Evolutionary conservation across 2,113 vertebrate genomes (phyloP).

Genomic region (Camelus dromedarius): DNA sequence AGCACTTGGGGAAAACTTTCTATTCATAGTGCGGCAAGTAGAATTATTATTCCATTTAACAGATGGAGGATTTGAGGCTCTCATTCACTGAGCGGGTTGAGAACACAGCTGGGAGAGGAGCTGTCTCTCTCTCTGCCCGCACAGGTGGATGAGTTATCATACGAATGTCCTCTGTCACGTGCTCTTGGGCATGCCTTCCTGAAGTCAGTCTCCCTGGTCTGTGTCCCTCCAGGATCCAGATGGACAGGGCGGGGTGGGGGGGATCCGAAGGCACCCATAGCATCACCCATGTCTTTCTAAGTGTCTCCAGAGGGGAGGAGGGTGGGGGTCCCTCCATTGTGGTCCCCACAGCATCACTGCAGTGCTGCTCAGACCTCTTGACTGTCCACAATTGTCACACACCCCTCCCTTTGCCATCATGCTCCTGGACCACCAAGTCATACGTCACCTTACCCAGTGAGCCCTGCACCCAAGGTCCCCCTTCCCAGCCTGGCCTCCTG

Average conservation of each 20-base stretch:
- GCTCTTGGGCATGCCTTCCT: neutral
- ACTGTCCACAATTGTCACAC: neutral
- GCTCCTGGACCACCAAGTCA: neutral
- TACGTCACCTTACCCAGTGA: neutral
- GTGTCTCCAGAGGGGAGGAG: neutral
- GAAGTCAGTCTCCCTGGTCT: neutral
- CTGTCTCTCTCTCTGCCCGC: neutral
- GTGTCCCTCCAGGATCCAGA: neutral
- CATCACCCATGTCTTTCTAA: neutral
- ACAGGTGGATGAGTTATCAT: neutral
- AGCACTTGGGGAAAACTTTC: neutral
- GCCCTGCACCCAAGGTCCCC: neutral
- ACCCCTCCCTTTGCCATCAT: neutral
- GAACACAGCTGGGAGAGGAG: neutral
- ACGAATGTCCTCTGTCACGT: fast-evolving
- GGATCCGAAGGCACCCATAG: neutral
- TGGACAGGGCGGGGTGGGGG: no score
- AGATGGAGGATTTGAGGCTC: neutral
- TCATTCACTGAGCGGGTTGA: neutral
- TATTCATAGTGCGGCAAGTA: neutral
- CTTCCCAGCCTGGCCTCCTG: neutral
- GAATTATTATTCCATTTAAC: slow-evolving; percentile 6
- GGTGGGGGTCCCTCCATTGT: fast-evolving
- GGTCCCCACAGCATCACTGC: neutral
- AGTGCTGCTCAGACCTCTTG: neutral